These are phyloP conservation scores for Pituophis catenifer DNA, from an alignment of 2,113 vertebrate genomes.

Conservation along the genomic window DNA sequence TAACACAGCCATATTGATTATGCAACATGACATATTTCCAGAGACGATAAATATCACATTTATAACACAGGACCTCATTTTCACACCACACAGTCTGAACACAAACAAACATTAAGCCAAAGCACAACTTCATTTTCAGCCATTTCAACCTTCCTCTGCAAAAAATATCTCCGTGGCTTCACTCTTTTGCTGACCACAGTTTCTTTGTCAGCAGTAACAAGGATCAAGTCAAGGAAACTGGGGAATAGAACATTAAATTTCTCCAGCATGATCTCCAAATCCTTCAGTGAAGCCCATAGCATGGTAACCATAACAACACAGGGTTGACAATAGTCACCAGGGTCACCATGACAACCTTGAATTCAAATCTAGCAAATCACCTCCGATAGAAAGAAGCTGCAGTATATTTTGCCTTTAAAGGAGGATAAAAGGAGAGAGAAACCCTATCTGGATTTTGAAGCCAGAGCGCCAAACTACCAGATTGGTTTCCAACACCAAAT, in stretches of 20 bases:
- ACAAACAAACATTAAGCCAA: not conserved
- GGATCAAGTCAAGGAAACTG: not conserved
- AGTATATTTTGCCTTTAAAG: not conserved
- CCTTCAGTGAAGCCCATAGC: not conserved
- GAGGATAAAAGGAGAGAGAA: not conserved
- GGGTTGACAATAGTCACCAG: not conserved
- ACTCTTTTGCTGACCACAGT: not conserved
- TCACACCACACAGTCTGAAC: not conserved
- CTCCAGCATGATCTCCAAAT: not conserved
- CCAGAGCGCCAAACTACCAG: not conserved
- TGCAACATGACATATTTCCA: not conserved
- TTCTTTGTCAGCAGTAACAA: not conserved
- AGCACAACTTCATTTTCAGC: not conserved
- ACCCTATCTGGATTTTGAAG: not conserved
- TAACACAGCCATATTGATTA: not conserved
- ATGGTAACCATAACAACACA: not conserved
- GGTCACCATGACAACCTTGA: not conserved
- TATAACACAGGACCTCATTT: not conserved
- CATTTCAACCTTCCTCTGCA: not conserved
- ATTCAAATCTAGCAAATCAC: not conserved
- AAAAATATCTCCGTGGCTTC: not conserved
- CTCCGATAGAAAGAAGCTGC: not conserved
- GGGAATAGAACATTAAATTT: not conserved
- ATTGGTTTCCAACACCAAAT: not conserved
- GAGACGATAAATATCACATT: not conserved